Evolutionary conservation across 2,888 invertebrate species (phyloP), one percentile per base, ranked within the genome.

Genomic region (Parthenolecanium corni): DNA sequence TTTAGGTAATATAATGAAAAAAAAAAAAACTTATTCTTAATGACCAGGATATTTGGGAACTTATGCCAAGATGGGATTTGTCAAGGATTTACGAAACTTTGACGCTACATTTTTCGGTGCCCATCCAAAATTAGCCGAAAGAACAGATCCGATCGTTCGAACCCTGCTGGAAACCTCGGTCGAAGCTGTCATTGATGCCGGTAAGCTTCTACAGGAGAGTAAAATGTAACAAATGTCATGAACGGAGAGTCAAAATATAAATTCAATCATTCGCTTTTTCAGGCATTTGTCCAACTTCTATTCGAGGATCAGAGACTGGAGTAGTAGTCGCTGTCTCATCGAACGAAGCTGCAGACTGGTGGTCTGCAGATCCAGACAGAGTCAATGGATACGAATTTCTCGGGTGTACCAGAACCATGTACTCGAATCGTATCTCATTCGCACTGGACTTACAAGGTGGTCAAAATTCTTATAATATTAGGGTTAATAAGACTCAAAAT

Each of bases 11-110:
- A n/a, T n/a, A n/a, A n/a, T n/a, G n/a, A n/a, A n/a, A n/a, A n/a
- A n/a, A n/a, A n/a, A n/a, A 31, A 31, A 31, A 31, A 31, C 31
- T 31, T 31, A 9, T 9, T 31, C 31, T 4, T 31, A 9, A 6
- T 31, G 31, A 31, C 5, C 44, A 63, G 63, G 47, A 16, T 54
- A 63, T 36, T 25, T 63, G 18, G 44, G 36, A 6, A 63, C 63
- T 11, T 63, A 63, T 14, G 24, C 63, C 11, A 80, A 90, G 65
- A 82, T 81, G 67, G 91, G 90, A 64, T 90, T 89, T 75, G 44
- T 66, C 44, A 66, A 66, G 14, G 65, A 66, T 24, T 38, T 66
- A 1, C 44, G 56, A 0, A 69, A 71, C 64, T 74, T 73, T 61
- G 74, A 74, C 65, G 72, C 72, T 18, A 68, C 69, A 18, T 73